Evolutionary conservation across 1,140 invertebrate genomes (phyloP).

Genomic region (Triops cancriformis): DNA sequence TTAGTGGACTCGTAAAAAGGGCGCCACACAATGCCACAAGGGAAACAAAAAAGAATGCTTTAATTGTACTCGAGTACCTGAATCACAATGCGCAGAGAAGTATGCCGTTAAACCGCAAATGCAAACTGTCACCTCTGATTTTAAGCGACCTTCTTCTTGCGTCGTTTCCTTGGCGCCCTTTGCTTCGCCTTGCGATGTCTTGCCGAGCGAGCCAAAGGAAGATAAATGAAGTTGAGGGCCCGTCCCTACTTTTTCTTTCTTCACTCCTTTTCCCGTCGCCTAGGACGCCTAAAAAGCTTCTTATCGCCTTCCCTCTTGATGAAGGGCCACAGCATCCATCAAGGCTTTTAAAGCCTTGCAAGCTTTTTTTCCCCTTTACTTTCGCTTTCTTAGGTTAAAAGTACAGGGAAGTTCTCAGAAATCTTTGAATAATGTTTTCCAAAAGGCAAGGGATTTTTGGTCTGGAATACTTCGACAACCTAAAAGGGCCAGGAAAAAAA

Average conservation of each 20-base stretch:
- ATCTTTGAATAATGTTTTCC: not conserved
- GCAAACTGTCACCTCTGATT: not conserved
- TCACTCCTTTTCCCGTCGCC: not conserved
- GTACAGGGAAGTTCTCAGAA: not conserved
- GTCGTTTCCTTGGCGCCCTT: not conserved
- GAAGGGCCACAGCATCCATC: conserved; percentile 12
- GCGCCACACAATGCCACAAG: not conserved
- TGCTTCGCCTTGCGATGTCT: not conserved
- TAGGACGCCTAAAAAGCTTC: not conserved
- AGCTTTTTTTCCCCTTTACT: not conserved
- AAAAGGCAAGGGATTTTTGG: not conserved
- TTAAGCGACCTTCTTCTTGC: not conserved
- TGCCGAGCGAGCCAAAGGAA: not conserved
- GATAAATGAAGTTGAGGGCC: not conserved
- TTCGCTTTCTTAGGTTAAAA: not conserved
- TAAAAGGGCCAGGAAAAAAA: not conserved
- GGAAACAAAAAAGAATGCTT: not conserved
- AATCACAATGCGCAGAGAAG: not conserved
- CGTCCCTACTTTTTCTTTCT: not conserved
- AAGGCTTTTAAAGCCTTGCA: not conserved
- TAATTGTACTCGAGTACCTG: conserved; percentile 1
- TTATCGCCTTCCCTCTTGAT: conserved; percentile 10
- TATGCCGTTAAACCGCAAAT: not conserved
- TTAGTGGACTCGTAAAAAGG: not conserved
- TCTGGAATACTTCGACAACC: not conserved